A percentile compares a stretch with the other conserved stretches of the same genome.
phyloP scores from a whole-genome alignment of 2,888 invertebrate genomes.

The Andricus curvator region DNA sequence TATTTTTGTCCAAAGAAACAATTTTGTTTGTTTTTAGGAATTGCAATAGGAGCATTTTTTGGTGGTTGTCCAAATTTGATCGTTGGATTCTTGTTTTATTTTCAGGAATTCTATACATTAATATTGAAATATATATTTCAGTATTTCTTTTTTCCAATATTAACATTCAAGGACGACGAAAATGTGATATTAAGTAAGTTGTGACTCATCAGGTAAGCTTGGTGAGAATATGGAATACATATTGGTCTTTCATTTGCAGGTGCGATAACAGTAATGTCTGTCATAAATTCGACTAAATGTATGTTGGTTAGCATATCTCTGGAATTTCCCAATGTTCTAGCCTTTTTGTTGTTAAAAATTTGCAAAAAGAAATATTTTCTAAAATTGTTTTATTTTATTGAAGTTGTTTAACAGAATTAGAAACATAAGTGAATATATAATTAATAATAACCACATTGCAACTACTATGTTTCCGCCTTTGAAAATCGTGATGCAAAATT shows the following conservation, averaged over 20 bases:
- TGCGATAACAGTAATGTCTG: conserved; percentile 31
- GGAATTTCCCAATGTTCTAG: not conserved
- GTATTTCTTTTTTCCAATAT: not conserved
- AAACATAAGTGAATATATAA: not conserved
- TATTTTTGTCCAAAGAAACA: too few species aligned
- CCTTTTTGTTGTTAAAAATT: too few species aligned
- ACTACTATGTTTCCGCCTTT: too few species aligned
- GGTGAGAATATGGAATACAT: not conserved
- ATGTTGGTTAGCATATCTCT: not conserved
- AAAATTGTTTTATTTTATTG: not conserved
- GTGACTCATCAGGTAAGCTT: not conserved
- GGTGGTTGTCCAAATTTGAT: too few species aligned
- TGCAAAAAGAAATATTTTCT: too few species aligned
- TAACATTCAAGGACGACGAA: not conserved
- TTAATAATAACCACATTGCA: too few species aligned
- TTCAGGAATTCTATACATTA: too few species aligned
- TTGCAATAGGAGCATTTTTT: too few species aligned
- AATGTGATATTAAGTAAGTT: not conserved
- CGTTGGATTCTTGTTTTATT: too few species aligned
- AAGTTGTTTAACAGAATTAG: not conserved
- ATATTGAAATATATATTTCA: too few species aligned
- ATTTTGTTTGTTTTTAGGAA: too few species aligned
- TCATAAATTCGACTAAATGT: not conserved
- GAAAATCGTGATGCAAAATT: too few species aligned
- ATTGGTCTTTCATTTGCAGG: conserved; percentile 8